Evolutionary conservation across 1,140 invertebrate species (phyloP).

Genomic region (Drosophila pseudoobscura): DNA sequence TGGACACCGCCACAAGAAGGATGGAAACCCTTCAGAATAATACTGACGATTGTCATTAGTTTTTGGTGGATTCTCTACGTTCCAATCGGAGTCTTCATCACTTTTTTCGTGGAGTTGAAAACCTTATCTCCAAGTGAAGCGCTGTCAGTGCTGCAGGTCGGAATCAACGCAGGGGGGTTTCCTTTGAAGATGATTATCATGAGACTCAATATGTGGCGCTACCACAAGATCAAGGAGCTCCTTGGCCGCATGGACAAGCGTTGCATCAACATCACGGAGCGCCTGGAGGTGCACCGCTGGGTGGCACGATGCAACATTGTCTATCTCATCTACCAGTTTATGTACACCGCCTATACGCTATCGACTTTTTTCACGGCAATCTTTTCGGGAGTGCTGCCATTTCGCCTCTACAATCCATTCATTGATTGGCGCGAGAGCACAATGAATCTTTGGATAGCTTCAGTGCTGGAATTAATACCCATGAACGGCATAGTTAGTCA

Average conservation of each 20-base stretch:
- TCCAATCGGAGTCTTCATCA: conserved; percentile 31
- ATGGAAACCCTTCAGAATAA: background rate
- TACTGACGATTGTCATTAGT: background rate
- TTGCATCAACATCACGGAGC: conserved; percentile 13
- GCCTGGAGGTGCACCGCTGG: background rate
- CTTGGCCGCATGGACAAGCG: conserved; percentile 36
- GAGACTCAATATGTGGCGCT: conserved; percentile 14
- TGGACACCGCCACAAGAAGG: conserved; percentile 16
- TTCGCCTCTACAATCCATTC: conserved; percentile 45
- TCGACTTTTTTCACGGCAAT: conserved; percentile 15
- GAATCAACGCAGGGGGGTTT: conserved; percentile 31
- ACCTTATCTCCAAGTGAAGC: conserved; percentile 36
- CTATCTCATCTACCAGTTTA: conserved; percentile 21
- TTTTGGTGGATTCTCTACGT: conserved; percentile 20
- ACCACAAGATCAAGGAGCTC: conserved; percentile 18
- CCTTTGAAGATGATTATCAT: conserved; percentile 14
- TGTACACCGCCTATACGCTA: conserved; percentile 20
- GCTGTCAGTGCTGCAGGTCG: conserved; percentile 35
- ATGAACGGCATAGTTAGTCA: conserved; percentile 7
- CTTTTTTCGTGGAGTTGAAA: conserved; percentile 30
- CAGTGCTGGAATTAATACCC: conserved; percentile 10
- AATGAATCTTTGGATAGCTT: conserved; percentile 17
- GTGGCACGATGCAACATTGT: conserved; percentile 36
- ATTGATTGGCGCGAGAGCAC: conserved; percentile 34
- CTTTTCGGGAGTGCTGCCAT: conserved; percentile 16